These are phyloP conservation scores for Himalopsyche anomala DNA, from an alignment of 2,888 invertebrate genomes.

Conservation along the genomic window DNA sequence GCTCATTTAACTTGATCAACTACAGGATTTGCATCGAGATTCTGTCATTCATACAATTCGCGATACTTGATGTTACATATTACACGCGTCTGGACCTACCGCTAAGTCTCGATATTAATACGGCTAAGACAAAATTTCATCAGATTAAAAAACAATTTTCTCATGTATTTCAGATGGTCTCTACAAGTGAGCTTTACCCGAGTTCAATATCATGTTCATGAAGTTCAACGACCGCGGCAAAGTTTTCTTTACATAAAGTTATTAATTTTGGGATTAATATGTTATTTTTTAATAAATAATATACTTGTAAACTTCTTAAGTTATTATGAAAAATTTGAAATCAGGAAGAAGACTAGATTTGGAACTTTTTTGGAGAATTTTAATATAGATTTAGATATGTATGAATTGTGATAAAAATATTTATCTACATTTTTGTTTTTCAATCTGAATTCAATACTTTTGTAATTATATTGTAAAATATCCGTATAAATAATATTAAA, in stretches of 20 bases:
- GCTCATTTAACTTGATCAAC: no score
- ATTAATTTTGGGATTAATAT: neutral
- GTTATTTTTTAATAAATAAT: neutral
- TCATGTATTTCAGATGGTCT: neutral
- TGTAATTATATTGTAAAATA: no score
- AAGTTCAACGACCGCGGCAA: neutral
- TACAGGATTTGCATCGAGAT: no score
- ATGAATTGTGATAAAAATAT: conserved; percentile 58
- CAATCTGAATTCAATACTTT: no score
- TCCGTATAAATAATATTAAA: no score
- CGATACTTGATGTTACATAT: no score
- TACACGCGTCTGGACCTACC: no score
- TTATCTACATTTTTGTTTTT: no score
- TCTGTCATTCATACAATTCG: no score
- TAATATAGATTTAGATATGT: conserved; percentile 17
- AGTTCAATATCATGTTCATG: conserved; percentile 11
- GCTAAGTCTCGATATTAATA: neutral
- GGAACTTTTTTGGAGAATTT: conserved; percentile 9
- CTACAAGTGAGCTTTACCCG: neutral
- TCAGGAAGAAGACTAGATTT: conserved; percentile 2
- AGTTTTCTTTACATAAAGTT: neutral
- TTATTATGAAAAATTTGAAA: neutral
- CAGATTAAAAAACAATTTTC: neutral
- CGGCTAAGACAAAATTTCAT: neutral
- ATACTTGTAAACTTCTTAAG: neutral